Evolutionary conservation across 1,140 invertebrate genomes (phyloP).

Genomic region (Nasonia vitripennis): DNA sequence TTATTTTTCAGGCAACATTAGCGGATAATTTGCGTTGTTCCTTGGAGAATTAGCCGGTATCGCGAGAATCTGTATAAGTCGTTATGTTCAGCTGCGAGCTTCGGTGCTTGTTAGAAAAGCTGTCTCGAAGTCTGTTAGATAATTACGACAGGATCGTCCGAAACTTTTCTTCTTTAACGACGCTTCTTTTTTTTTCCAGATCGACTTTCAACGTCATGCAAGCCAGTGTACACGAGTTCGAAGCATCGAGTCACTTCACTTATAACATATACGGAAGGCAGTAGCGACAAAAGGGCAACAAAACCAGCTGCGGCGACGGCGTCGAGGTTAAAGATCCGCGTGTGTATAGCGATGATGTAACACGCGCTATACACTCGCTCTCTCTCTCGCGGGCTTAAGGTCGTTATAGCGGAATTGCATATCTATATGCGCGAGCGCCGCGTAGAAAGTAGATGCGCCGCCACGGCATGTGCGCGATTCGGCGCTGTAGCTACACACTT

Average conservation of each 20-base stretch:
- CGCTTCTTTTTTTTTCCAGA: not conserved
- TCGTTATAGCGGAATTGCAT: constrained; percentile 50
- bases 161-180: too few species aligned
- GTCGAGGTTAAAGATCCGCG: constrained; percentile 37
- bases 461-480: not conserved
- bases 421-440: constrained; percentile 11
- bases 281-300: not conserved
- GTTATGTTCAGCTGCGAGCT: too few species aligned
- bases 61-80: not conserved
- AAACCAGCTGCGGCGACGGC: not conserved
- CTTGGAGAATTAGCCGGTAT: not conserved
- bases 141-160: too few species aligned
- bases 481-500: constrained; percentile 12
- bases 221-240: not conserved
- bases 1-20: not conserved
- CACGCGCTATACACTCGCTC: constrained; percentile 24
- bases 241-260: not conserved
- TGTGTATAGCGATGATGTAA: not conserved
- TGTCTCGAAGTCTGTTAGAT: too few species aligned
- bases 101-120: too few species aligned
- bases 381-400: constrained; percentile 18
- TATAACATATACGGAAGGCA: too few species aligned
- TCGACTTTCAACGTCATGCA: not conserved
- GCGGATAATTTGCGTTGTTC: not conserved
- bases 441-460: constrained; percentile 35